Percentiles rank a stretch among this genome's conserved stretches.
phyloP scores from a whole-genome alignment of 2,797 vertebrate genomes.

The Pseudotriccus pelzelni region DNA sequence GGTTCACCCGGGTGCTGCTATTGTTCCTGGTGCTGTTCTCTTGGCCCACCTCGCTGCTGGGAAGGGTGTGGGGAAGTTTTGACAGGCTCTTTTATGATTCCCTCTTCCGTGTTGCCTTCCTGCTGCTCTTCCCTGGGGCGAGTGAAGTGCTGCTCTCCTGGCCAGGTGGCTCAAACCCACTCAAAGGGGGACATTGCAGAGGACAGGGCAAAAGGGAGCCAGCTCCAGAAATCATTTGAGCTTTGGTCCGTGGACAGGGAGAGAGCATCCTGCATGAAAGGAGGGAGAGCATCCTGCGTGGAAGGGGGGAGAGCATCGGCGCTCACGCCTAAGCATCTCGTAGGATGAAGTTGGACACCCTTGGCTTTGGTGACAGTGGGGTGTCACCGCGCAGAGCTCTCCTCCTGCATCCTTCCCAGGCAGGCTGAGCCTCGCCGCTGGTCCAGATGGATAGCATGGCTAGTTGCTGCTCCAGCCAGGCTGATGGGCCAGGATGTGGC shows the following conservation, averaged over 20 bases:
- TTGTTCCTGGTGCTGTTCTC: neutral
- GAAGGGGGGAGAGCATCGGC: neutral
- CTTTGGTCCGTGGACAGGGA: neutral
- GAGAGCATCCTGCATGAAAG: neutral
- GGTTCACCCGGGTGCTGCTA: neutral
- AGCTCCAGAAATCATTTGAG: neutral
- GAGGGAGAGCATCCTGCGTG: no score
- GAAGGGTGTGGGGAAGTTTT: neutral
- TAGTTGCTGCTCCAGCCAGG: accelerated
- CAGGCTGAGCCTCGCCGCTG: accelerated
- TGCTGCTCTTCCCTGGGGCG: neutral
- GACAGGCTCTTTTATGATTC: neutral
- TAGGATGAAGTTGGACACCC: neutral
- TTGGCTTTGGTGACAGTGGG: neutral
- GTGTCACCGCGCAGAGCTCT: accelerated
- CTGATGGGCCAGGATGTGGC: accelerated
- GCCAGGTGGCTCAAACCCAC: neutral
- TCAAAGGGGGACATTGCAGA: accelerated
- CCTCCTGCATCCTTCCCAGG: neutral
- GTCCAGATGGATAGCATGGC: accelerated
- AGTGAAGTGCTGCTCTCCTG: neutral
- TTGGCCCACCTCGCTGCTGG: accelerated
- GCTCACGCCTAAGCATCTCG: accelerated
- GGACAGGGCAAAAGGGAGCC: neutral
- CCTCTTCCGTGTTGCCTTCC: neutral